Base-by-base conservation (phyloP, 2,888 invertebrate genomes). In the Acleris literana region DNA sequence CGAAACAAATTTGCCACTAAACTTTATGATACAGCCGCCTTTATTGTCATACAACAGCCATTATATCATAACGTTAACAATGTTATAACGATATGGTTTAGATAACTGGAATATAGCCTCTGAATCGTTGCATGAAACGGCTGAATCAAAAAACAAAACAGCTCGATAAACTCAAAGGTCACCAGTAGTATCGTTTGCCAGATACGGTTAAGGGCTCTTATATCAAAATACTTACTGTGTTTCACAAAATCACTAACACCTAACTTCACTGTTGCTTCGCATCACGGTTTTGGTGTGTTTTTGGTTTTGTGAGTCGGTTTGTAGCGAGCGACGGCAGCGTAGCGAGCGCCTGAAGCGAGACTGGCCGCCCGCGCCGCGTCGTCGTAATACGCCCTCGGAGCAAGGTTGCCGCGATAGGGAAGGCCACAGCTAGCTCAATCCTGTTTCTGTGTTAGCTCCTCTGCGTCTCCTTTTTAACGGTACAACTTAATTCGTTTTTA, bases 301-400 rank as follows among this genome's bases (percentile, higher is more conserved):
- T 57, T 51, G 49, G 39, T 49, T 39, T 51, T 54, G 51, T 39
- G 16, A 7, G 54, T 18, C 18, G 39, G 7, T 54, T 33, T 5
- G n/a, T 22, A 16, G 46, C 20, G 16, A 9, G 48, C 18, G 18
- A 25, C 33, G 61, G 55, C 39, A 39, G 44, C 33, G 18, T 16
- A 33, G 52, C 48, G n/a, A 13, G 52, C 18, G 61, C 17, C 22
- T 33, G 51, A 17, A 18, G 57, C 20, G n/a, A 62, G 52, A 66
- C 66, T 66, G 66, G 46, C 62, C 9, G 44, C 25, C 61, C 51
- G 66, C 52, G 66, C 66, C 62, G 39, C 25, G 66, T 57, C 61
- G 61, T 62, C 17, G 18, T 62, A 62, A 22, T 51, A 22, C 66
- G 66, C 66, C 66, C 66, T 57, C 66, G 33, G 62, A 18, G 6